Conservation (phyloP, 2,888 invertebrate species). For the Ommatoiulus sabulosus region DNA sequence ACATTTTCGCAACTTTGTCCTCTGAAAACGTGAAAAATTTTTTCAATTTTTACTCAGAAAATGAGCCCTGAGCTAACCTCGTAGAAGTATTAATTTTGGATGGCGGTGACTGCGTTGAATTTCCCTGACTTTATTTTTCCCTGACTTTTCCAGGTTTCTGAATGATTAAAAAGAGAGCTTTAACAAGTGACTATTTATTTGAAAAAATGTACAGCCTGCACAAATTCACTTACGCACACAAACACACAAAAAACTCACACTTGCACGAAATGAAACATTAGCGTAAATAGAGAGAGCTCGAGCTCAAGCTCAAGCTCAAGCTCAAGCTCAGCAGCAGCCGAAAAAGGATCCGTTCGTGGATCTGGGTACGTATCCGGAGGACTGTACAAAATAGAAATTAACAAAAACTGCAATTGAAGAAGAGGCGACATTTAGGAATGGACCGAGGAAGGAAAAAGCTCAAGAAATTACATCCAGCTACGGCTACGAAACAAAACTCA, state of each 20-base stretch:
- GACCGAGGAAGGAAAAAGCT: too few relatives aligned
- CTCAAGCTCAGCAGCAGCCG: not conserved
- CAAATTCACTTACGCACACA: not conserved
- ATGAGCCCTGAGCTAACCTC: too few relatives aligned
- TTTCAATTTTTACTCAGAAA: too few relatives aligned
- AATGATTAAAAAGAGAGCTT: not conserved
- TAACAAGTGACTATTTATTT: slow-evolving; percentile 57
- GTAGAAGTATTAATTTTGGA: too few relatives aligned
- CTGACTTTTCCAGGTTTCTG: too few relatives aligned
- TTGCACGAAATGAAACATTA: not conserved
- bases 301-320: not conserved
- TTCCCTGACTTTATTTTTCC: too few relatives aligned
- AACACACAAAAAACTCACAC: slow-evolving; percentile 23
- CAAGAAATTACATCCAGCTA: too few relatives aligned
- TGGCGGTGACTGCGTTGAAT: too few relatives aligned
- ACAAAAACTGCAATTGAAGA: not conserved
- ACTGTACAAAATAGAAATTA: not conserved
- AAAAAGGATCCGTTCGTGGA: not conserved
- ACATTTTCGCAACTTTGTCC: too few relatives aligned
- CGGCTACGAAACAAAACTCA: too few relatives aligned
- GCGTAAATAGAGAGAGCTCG: not conserved
- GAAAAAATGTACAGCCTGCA: slow-evolving; percentile 56
- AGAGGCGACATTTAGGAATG: not conserved
- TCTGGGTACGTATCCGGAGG: not conserved
- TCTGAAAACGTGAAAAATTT: too few relatives aligned